Base-by-base conservation (phyloP, 2,888 invertebrate genomes). In the Hyposoter dolosus region DNA sequence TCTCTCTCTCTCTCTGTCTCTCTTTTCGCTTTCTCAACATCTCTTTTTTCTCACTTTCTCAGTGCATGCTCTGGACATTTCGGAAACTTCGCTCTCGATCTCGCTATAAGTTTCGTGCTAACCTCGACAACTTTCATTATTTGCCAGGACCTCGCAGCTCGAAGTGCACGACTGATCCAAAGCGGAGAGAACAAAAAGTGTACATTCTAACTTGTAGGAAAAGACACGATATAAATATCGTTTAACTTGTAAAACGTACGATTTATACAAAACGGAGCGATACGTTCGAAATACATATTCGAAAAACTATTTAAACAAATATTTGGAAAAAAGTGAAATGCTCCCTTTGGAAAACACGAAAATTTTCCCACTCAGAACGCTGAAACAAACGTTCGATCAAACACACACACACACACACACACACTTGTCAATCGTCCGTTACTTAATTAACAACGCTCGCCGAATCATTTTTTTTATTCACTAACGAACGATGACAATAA, bases 11-110 rank as follows among this genome's bases (percentile, higher is more conserved):
- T 43, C 53, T 50, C 66, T n/a, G n/a, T n/a, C n/a, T n/a, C n/a
- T n/a, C n/a, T n/a, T n/a, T n/a, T n/a, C n/a, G n/a, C n/a, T n/a
- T n/a, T 66, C 56, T 19, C 28, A 9, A n/a, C 40, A 28, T 12
- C 19, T 12, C 53, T 23, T 53, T 56, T 40, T 43, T 53, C 19
- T 60, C 50, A 50, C 66, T 45, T 65, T 66, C 28, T 17, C 43
- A 53, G 23, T 35, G 47, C 71, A 45, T 68, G 78, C 77, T 81
- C 68, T 63, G 68, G 68, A 50, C 82, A 74, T 84, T 82, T 83
- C 28, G 69, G n/a, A 83, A 84, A 71, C 75, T 81, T 81, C 45
- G 17, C 63, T 63, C 53, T 35, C 71, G 35, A 50, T 50, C 19
- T 45, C 53, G n/a, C 56, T 17, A 56, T 12, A 78, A 35, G 28